Evolutionary conservation across 2,797 vertebrate genomes (phyloP).

Genomic region (Clarias platycephalus): DNA sequence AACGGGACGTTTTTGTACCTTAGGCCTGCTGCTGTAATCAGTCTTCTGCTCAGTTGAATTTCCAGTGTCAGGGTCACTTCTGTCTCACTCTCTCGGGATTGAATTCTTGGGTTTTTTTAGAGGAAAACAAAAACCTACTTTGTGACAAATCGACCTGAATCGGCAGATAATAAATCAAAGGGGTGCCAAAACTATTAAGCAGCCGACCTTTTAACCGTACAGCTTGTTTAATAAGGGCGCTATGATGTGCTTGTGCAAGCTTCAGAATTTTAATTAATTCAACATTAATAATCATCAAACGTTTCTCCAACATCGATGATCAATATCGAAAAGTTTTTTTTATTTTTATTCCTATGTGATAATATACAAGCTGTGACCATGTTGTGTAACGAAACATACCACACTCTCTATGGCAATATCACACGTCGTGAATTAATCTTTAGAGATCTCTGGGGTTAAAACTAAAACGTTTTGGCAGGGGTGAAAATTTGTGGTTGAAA

Average conservation of each 20-base stretch:
- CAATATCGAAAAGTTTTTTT: not conserved
- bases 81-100: no score
- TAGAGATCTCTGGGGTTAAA: not conserved
- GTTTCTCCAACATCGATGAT: not conserved
- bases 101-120: not conserved
- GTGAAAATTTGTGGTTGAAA: not conserved
- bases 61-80: not conserved
- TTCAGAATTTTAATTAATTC: not conserved
- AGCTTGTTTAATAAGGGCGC: not conserved
- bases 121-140: not conserved
- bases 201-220: not conserved
- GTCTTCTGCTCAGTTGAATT: not conserved
- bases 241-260: not conserved
- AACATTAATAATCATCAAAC: not conserved
- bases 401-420: not conserved
- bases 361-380: not conserved
- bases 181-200: not conserved
- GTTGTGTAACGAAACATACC: not conserved
- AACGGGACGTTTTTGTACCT: no score
- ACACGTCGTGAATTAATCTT: not conserved
- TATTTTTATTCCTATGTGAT: not conserved
- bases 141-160: not conserved
- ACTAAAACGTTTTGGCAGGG: not conserved
- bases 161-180: not conserved
- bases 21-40: not conserved